Evolutionary conservation across 2,888 invertebrate species (phyloP), one percentile per base, ranked within the genome.

Genomic region (Nymphalis c-album): DNA sequence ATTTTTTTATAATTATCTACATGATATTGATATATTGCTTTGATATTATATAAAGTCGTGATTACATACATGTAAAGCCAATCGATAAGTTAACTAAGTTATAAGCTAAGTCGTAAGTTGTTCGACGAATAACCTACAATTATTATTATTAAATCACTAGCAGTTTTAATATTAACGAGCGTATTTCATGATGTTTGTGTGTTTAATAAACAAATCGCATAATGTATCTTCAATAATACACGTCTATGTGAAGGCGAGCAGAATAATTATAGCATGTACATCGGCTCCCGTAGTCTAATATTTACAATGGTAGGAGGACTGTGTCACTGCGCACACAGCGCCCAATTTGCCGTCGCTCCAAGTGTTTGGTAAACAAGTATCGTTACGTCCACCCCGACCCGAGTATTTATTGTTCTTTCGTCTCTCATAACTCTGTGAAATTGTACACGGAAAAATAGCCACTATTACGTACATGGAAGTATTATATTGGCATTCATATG

Each of bases 301-400:
- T 72, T 70, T 68, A 70, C 70, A 62, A 55, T 68, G 60, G 64
- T 61, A 46, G 61, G 18, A 46, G 61, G 18, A 26, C 68, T 50
- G 61, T 69, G 67, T 67, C 59, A 60, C 55, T 60, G 67, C 72
- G 64, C 64, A 70, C 71, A 77, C 75, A 76, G 76, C 73, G 77
- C 77, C 80, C 81, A 83, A 84, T 85, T 81, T 82, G 81, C 80
- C 77, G 76, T 74, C 76, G 74, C 75, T 75, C 68, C 70, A 61
- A 80, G 78, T 82, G 81, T 85, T 85, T 81, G 81, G 78, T 77
- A 76, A 82, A 82, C 83, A 82, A 81, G 78, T 74, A 78, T 78
- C 76, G 78, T 69, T 66, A 58, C 64, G 68, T 62, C 64, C 68
- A 64, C 58, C 58, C 57, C 61, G 59, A 60, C 67, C 61, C 67